Evolutionary conservation across 2,888 invertebrate species (phyloP).

Genomic region (Esperia sulphurella): DNA sequence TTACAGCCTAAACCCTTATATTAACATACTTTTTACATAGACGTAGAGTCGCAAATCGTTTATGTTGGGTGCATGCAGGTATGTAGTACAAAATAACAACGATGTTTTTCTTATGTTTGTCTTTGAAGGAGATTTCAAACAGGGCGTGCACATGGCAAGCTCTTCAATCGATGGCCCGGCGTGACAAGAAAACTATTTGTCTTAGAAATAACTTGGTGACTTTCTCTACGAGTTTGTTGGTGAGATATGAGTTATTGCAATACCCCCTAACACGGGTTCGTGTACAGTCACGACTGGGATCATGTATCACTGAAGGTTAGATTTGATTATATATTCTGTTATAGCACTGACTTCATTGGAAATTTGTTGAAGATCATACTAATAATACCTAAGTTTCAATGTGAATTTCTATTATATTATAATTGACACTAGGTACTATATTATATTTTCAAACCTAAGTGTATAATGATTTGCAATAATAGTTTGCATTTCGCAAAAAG

Average conservation of each 20-base stretch:
- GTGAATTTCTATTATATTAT: too few species aligned
- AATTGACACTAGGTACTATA: too few species aligned
- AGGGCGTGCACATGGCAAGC: constrained; percentile 53
- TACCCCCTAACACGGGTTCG: constrained; percentile 44
- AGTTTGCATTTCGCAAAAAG: too few species aligned
- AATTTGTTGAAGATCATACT: background rate
- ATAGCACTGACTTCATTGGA: background rate
- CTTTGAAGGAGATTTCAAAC: constrained; percentile 71
- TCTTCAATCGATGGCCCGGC: constrained; percentile 56
- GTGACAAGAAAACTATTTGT: constrained; percentile 71
- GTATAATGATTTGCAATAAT: too few species aligned
- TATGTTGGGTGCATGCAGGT: constrained; percentile 5
- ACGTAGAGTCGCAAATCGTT: constrained; percentile 23
- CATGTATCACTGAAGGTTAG: constrained; percentile 32
- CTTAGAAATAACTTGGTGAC: constrained; percentile 66
- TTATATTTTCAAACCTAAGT: too few species aligned
- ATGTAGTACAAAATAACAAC: constrained; percentile 44
- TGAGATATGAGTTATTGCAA: constrained; percentile 53
- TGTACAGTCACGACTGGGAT: constrained; percentile 36
- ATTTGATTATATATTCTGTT: background rate
- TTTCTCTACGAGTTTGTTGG: constrained; percentile 43
- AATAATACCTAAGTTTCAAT: too few species aligned
- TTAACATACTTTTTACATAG: background rate
- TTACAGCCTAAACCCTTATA: background rate
- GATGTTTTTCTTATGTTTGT: constrained; percentile 72